Base-by-base conservation (phyloP, 1,140 invertebrate species). In the Drosophila lacertosa region DNA sequence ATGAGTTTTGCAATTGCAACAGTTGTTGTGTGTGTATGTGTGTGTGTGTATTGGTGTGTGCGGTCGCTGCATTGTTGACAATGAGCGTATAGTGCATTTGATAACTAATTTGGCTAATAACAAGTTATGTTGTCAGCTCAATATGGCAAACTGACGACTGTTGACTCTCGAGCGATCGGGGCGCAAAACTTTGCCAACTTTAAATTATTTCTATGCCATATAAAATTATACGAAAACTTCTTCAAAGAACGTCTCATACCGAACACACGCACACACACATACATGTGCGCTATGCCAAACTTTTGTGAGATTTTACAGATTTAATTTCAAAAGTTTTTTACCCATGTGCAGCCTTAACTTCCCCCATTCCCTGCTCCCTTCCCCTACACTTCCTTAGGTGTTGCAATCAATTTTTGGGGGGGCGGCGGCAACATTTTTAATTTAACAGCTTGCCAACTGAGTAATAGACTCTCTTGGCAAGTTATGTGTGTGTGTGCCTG, bases 31-130 rank as follows among this genome's bases (percentile, higher is more conserved):
- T 45, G 51, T 44, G 20, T 39, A 40, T 24, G n/a, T 35, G 29
- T 35, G 53, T 45, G 50, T 53, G 33, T 58, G 37, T 50, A 32
- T 24, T 26, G 18, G 32, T 57, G 39, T 35, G 15, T 66, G 44
- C 5, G 22, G 20, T 24, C 26, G 47, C 16, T 47, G 32, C 33
- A 22, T 42, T 42, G 13, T 54, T 47, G 68, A 74, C 59, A 64
- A 59, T 74, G 50, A 35, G 42, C 37, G 54, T 58, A 26, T 35
- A 59, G 42, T 53, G 47, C 48, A 65, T 67, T 75, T 62, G 67
- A 75, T 72, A 75, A 75, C 67, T 75, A 78, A 84, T 76, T 68
- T 42, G 47, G 40, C 80, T 72, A 83, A 75, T 83, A 63, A 71
- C 70, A 62, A 67, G 32, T 58, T 65, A 64, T 44, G 45, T 48